phyloP scores from a whole-genome alignment of 2,797 vertebrate species.

The Cacajao melanocephalus region DNA sequence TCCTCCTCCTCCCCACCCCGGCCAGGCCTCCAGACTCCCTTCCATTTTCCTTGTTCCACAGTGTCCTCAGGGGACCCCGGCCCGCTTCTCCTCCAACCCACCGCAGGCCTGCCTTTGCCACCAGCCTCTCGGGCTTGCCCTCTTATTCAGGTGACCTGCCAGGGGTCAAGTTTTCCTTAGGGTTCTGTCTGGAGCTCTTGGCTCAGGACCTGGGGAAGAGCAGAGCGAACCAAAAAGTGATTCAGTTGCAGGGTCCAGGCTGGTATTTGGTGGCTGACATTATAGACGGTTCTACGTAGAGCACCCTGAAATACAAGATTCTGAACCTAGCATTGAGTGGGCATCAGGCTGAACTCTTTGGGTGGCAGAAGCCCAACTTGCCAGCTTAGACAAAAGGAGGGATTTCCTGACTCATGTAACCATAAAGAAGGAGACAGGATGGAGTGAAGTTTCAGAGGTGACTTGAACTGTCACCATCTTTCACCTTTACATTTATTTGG shows the following conservation, averaged over 20 bases:
- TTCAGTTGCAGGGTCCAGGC: background rate
- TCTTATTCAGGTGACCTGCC: background rate
- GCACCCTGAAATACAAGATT: background rate
- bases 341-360: background rate
- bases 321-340: background rate
- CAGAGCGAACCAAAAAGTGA: background rate
- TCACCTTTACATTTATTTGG: background rate
- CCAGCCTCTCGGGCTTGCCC: background rate
- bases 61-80: constrained; percentile 74
- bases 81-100: constrained; percentile 32
- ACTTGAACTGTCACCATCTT: background rate
- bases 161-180: background rate
- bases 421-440: background rate
- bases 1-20: background rate
- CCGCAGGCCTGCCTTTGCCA: background rate
- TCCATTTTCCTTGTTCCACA: constrained; percentile 39
- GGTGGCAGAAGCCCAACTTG: background rate
- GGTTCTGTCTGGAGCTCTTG: background rate
- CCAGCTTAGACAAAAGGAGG: background rate
- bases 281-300: background rate
- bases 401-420: background rate
- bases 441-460: background rate
- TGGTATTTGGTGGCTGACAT: background rate
- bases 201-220: background rate
- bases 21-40: constrained; percentile 45